Conservation (phyloP, 2,113 vertebrate genomes). For the Chionis minor region DNA sequence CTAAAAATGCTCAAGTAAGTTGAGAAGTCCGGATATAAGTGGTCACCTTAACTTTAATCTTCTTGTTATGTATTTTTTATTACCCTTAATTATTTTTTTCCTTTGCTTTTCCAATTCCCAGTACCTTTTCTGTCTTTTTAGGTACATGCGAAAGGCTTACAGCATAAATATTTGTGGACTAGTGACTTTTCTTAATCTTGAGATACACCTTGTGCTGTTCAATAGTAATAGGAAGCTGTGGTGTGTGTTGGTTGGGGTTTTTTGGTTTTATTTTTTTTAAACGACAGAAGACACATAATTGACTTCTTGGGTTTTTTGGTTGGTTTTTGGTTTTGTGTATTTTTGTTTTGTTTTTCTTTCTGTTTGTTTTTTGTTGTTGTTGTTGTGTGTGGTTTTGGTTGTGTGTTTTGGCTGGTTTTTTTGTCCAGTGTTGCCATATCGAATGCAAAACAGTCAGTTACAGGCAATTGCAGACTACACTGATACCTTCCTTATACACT, state of each 20-base stretch:
- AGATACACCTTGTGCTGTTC: not conserved
- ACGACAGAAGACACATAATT: not conserved
- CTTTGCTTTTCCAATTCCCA: not conserved
- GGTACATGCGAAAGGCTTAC: not conserved
- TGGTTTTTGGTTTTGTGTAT: not conserved
- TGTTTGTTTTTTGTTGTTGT: not conserved
- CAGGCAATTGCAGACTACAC: not conserved
- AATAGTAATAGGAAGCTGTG: not conserved
- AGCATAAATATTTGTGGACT: not conserved
- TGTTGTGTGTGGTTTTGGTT: not conserved
- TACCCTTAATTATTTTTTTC: not conserved
- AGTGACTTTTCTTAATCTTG: not conserved
- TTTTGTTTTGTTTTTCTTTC: not conserved
- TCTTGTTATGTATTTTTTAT: not conserved
- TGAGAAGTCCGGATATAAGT: not conserved
- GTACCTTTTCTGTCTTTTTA: not conserved
- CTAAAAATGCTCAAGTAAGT: slow-evolving; percentile 79
- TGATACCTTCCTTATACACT: not conserved
- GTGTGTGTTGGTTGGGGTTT: not conserved
- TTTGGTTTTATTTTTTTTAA: not conserved
- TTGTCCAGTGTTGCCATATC: not conserved
- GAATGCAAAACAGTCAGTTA: not conserved
- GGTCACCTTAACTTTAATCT: not conserved
- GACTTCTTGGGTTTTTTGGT: no score
- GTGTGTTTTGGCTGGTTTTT: not conserved